Conservation (phyloP, 1,140 invertebrate genomes). For the Lasaia peninsularis region DNA sequence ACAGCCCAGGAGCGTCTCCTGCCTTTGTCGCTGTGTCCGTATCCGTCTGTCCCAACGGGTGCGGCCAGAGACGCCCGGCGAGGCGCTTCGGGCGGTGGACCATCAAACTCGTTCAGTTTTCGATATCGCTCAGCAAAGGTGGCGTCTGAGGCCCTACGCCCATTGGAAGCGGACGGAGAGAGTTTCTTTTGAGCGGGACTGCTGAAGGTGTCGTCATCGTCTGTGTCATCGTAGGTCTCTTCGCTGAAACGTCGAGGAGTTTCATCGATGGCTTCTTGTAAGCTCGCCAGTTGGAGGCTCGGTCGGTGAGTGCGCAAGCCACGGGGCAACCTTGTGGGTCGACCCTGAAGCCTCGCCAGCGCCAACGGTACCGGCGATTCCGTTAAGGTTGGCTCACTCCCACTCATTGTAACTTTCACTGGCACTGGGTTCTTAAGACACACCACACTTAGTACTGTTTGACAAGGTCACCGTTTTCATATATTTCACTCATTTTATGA, state of each 20-base stretch:
- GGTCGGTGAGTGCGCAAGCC: slow-evolving; percentile 53
- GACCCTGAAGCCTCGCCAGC: slow-evolving; percentile 54
- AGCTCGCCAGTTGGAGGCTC: slow-evolving; percentile 58
- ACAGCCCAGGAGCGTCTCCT: slow-evolving; percentile 79
- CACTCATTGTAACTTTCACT: slow-evolving; percentile 57
- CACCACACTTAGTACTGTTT: slow-evolving; percentile 1
- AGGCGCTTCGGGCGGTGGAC: slow-evolving; percentile 56
- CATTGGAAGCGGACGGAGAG: slow-evolving; percentile 49
- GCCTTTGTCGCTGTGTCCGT: slow-evolving; percentile 79
- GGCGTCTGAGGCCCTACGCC: slow-evolving; percentile 61
- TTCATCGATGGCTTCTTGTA: slow-evolving; percentile 65
- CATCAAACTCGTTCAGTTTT: slow-evolving; percentile 75
- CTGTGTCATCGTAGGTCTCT: slow-evolving; percentile 59
- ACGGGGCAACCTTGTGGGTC: slow-evolving; percentile 45
- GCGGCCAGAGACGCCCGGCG: slow-evolving; percentile 86
- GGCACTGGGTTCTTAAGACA: slow-evolving; percentile 24
- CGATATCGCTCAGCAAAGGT: slow-evolving; percentile 63
- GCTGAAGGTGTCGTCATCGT: slow-evolving; percentile 70
- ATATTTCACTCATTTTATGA: slow-evolving; percentile 1
- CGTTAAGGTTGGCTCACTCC: slow-evolving; percentile 59
- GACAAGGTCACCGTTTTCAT: background rate
- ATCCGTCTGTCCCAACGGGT: slow-evolving; percentile 71
- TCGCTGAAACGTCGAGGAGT: slow-evolving; percentile 62
- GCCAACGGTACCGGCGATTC: slow-evolving; percentile 68
- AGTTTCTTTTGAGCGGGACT: slow-evolving; percentile 51